These are phyloP conservation scores for Phrixothrix hirtus DNA, from an alignment of 2,888 invertebrate genomes.

Conservation along the genomic window DNA sequence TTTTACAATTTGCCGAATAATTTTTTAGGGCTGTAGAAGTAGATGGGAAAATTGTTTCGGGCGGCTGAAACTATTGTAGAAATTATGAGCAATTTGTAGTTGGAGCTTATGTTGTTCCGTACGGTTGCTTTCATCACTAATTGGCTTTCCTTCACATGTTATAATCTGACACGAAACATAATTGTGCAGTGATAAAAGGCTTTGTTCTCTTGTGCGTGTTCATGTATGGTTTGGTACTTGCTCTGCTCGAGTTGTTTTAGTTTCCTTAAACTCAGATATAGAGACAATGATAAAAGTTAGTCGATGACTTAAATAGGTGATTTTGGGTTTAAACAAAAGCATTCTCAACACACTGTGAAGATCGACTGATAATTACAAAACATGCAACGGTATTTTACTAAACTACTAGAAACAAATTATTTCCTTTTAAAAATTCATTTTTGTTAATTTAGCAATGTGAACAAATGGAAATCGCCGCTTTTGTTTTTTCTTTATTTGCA, in stretches of 20 bases:
- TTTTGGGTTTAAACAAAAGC: conserved; percentile 21
- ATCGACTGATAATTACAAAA: conserved; percentile 11
- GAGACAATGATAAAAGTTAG: conserved; percentile 18
- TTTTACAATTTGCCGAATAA: no score
- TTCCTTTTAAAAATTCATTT: no score
- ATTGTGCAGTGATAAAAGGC: conserved; percentile 55
- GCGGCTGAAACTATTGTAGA: no score
- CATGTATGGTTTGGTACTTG: conserved; percentile 28
- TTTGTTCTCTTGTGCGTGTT: conserved; percentile 47
- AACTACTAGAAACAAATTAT: conserved; percentile 1
- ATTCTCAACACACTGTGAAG: conserved; percentile 15
- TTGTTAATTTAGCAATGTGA: no score
- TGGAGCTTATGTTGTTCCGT: conserved; percentile 48
- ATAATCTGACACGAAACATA: conserved; percentile 55
- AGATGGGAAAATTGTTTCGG: no score
- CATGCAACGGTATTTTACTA: conserved; percentile 12
- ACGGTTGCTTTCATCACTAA: conserved; percentile 53
- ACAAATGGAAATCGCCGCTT: no score
- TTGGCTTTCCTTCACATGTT: conserved; percentile 55
- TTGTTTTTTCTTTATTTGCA: no score
- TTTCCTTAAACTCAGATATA: conserved; percentile 19
- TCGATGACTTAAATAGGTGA: conserved; percentile 11
- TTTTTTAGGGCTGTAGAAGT: no score
- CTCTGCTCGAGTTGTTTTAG: conserved; percentile 28
- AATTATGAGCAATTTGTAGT: conserved; percentile 40